Evolutionary conservation across 2,113 vertebrate species (phyloP).

Genomic region (Grallaria varia): DNA sequence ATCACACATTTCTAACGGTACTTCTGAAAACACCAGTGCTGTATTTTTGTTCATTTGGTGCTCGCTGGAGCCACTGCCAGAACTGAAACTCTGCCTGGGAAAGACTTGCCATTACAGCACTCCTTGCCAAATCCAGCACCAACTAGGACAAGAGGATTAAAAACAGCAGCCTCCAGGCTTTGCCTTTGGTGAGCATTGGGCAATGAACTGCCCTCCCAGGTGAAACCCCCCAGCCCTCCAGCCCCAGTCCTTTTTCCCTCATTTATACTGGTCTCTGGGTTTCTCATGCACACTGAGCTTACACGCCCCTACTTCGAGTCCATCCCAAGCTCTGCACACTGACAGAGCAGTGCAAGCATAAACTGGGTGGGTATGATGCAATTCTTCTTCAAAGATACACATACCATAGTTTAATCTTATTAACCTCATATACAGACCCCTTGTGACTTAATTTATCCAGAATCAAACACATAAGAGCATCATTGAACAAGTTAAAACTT

Average conservation of each 20-base stretch:
- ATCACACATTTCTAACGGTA: neutral
- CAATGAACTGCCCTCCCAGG: neutral
- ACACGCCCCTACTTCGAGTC: no score
- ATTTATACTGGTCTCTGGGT: neutral
- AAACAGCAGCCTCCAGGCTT: neutral
- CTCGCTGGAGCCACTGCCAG: neutral
- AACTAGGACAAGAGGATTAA: neutral
- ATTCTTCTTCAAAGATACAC: neutral
- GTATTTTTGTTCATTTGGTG: neutral
- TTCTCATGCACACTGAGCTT: neutral
- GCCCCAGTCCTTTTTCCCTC: neutral
- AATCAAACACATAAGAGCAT: neutral
- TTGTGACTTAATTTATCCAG: neutral
- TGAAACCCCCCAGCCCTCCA: neutral
- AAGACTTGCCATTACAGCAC: neutral
- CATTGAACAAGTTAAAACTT: neutral
- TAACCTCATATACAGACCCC: neutral
- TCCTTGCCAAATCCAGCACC: neutral
- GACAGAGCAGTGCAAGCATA: neutral
- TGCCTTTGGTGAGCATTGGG: neutral
- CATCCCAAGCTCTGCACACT: neutral
- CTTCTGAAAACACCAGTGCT: neutral
- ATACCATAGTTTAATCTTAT: neutral
- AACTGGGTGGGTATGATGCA: neutral
- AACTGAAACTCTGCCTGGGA: neutral